A percentile compares a stretch with the other conserved stretches of the same genome.
phyloP scores from a whole-genome alignment of 2,113 vertebrate genomes.

The Sander lucioperca region DNA sequence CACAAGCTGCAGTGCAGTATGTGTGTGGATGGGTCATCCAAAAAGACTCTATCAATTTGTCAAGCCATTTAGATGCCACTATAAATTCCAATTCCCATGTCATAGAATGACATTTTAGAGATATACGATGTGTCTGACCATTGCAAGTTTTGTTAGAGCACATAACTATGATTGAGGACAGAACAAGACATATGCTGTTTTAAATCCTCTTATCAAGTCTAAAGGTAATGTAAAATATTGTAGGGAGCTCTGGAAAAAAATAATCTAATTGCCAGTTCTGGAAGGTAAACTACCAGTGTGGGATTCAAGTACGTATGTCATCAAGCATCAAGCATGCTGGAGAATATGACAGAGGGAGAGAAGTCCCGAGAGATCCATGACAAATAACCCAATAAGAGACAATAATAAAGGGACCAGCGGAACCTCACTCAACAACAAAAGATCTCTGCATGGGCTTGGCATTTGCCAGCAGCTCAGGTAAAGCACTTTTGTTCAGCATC shows the following conservation, averaged over 20 bases:
- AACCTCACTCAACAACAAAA: slow-evolving; percentile 30
- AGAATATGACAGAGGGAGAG: slow-evolving; percentile 24
- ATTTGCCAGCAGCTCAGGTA: slow-evolving; percentile 37
- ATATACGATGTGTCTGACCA: slow-evolving; percentile 16
- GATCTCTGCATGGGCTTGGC: slow-evolving; percentile 19
- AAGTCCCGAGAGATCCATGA: slow-evolving; percentile 45
- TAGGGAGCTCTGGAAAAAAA: slow-evolving; percentile 11
- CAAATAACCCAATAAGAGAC: slow-evolving; percentile 52
- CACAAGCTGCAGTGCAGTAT: slow-evolving; percentile 58
- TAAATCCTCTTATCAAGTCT: slow-evolving; percentile 8
- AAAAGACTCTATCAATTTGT: slow-evolving; percentile 39
- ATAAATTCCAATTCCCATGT: slow-evolving; percentile 34
- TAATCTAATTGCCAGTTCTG: slow-evolving; percentile 38
- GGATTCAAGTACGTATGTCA: slow-evolving; percentile 38
- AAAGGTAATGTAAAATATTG: slow-evolving; percentile 16
- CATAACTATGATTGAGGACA: slow-evolving; percentile 11
- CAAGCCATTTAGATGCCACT: slow-evolving; percentile 31
- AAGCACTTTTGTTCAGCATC: slow-evolving; percentile 18
- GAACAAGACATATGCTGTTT: slow-evolving; percentile 22
- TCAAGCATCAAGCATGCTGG: slow-evolving; percentile 30
- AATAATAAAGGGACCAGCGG: slow-evolving; percentile 42
- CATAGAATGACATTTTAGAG: slow-evolving; percentile 13
- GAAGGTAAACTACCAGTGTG: slow-evolving; percentile 41
- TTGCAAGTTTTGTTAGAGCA: slow-evolving; percentile 14
- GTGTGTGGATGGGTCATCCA: slow-evolving; percentile 38